A percentile compares a stretch with the other conserved stretches of the same genome.
Conservation (phyloP, 2,113 vertebrate genomes). For the Myrmecophaga tridactyla region DNA sequence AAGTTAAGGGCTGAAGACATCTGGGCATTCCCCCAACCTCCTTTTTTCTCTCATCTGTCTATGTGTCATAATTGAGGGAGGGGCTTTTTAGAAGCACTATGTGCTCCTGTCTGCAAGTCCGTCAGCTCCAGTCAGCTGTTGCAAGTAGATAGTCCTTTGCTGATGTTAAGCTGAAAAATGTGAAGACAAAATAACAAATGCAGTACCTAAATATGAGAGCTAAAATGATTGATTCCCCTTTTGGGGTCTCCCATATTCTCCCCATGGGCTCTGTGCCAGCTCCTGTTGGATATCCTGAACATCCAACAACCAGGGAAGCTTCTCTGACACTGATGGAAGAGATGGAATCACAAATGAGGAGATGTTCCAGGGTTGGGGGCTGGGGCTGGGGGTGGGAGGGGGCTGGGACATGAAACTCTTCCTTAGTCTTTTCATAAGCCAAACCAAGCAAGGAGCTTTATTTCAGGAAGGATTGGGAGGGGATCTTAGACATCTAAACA, state of each 20-base stretch:
- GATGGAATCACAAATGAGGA: constrained; percentile 32
- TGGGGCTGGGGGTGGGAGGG: no score
- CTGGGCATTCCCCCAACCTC: neutral
- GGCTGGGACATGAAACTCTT: neutral
- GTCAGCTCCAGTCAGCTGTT: neutral
- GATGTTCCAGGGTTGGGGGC: neutral
- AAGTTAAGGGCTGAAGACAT: neutral
- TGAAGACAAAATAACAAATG: neutral
- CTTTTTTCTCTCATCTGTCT: neutral
- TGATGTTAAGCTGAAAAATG: neutral
- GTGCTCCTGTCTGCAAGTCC: neutral
- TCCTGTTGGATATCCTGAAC: neutral
- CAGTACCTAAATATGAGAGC: no score
- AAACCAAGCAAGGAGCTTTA: neutral
- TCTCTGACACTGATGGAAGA: neutral
- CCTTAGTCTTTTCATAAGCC: neutral
- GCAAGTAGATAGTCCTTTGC: neutral
- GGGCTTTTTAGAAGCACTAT: neutral
- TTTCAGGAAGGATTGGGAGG: neutral
- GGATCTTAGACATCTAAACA: neutral
- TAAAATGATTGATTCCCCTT: neutral
- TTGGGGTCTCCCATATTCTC: neutral
- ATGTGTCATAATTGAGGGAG: neutral
- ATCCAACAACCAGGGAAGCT: neutral
- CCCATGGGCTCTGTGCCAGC: neutral